Evolutionary conservation across 35 echinoderm and acorn worm species (phyloP), one percentile per base, ranked within the genome.

Genomic region (Ophioderma brevispina): DNA sequence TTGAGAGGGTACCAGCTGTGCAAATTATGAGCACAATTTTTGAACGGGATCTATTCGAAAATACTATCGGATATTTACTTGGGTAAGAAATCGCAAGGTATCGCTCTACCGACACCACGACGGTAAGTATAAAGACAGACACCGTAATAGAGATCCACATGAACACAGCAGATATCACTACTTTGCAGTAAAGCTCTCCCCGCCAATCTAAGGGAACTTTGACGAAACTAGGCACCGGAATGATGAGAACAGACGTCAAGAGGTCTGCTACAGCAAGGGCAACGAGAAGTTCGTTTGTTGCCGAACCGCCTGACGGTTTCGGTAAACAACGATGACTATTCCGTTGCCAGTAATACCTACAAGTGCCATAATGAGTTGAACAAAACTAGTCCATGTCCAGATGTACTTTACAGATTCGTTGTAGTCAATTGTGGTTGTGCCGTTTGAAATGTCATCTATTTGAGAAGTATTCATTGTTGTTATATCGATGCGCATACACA

Each of bases 81-180:
- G 94, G 94, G 81, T 91, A 76, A 8, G 82, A 76, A 17, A 95
- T 77, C 13, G 94, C 94, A 1, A 91, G 19, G 23, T 87, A 95
- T 35, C 89, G 78, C 39, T 95, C 94, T 8, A 95, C 39, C 0
- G 94, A 86, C 15, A 95, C 78, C 11, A 79, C 52, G 17, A 46
- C 41, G 1, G 59, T 70, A 70, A 70, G 59, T 13, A 25, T 70
- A 25, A 70, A 70, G 1, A 70, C 59, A 18, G 59, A 70, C 28
- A 70, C 23, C 2, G 59, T 25, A 15, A 70, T 70, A 2, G 59
- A 6, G n/a, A 25, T 70, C 59, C 59, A 70, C 23, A 70, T 25
- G n/a, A 70, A 70, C 17, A 25, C 28, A 25, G 5, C 59, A 25
- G 59, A 70, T 13, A 30, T 13, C 3, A 70, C 28, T 25, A 18